phyloP scores from a whole-genome alignment of 2,113 vertebrate genomes.

The Dicerorhinus sumatrensis region DNA sequence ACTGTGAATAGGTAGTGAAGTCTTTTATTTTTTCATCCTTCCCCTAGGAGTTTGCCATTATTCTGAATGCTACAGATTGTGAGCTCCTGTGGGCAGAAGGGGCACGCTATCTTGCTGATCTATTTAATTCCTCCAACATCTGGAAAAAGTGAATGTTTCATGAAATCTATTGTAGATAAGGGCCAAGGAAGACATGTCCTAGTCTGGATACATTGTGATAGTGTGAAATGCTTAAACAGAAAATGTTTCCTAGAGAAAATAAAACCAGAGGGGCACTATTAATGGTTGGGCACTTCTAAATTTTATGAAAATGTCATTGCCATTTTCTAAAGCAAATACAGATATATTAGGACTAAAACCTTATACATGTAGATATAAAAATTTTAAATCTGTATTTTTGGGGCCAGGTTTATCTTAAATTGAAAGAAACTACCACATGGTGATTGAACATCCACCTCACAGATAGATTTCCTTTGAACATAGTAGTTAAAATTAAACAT shows the following conservation, averaged over 20 bases:
- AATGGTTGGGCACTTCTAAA: neutral
- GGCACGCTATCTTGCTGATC: neutral
- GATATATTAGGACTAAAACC: neutral
- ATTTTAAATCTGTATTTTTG: neutral
- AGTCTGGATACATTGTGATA: too few species aligned
- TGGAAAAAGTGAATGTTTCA: neutral
- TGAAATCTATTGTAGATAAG: neutral
- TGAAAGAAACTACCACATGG: neutral
- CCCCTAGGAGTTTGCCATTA: too few species aligned
- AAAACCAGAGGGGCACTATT: neutral
- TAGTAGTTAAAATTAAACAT: neutral
- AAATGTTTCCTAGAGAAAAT: neutral
- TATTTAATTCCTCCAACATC: neutral
- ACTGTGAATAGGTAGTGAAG: rapidly evolving
- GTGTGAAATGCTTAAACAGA: neutral
- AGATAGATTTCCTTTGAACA: neutral
- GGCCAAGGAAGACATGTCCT: neutral
- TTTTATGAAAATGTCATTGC: neutral
- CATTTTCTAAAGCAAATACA: neutral
- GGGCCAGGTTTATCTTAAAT: neutral
- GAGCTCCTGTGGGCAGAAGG: neutral
- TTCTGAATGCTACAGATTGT: neutral
- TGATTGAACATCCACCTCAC: neutral
- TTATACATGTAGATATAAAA: neutral
- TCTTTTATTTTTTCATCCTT: rapidly evolving